Percentiles rank a stretch among this genome's conserved stretches.
Evolutionary conservation across 2,113 vertebrate genomes (phyloP).

Genomic region (Strigops habroptila): DNA sequence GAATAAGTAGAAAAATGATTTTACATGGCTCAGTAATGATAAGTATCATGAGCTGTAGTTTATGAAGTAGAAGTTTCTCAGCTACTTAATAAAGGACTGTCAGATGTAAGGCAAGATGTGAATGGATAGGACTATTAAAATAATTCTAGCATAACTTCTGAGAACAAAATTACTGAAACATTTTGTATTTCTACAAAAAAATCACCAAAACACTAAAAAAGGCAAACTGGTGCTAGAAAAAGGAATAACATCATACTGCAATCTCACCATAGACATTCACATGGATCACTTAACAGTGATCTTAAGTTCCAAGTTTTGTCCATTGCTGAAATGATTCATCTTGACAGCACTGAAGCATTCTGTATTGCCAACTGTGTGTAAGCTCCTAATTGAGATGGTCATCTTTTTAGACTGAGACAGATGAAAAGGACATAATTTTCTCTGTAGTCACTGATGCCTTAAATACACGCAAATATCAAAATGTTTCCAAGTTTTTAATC

Average conservation of each 20-base stretch:
- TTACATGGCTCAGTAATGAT: not conserved
- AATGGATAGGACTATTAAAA: not conserved
- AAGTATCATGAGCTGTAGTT: not conserved
- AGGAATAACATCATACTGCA: not conserved
- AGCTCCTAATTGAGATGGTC: not conserved
- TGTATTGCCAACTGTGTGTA: not conserved
- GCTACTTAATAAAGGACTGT: not conserved
- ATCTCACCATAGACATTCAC: not conserved
- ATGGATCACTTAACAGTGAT: not conserved
- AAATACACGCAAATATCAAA: not conserved
- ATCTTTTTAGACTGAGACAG: not conserved
- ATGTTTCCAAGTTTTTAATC: not conserved
- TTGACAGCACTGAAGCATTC: not conserved
- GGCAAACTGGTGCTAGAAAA: not conserved
- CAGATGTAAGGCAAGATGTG: not conserved
- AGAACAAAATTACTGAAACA: not conserved
- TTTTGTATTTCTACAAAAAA: not conserved
- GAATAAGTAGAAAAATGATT: not conserved
- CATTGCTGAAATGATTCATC: not conserved
- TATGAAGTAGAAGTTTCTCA: not conserved
- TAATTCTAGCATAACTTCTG: not conserved
- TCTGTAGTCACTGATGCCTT: not conserved
- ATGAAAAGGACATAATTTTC: not conserved
- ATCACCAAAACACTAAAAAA: not conserved
- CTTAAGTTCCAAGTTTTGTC: not conserved